Percentiles rank a stretch among this genome's conserved stretches.
Evolutionary conservation across 2,113 vertebrate species (phyloP).

Genomic region (Oncorhynchus clarkii): DNA sequence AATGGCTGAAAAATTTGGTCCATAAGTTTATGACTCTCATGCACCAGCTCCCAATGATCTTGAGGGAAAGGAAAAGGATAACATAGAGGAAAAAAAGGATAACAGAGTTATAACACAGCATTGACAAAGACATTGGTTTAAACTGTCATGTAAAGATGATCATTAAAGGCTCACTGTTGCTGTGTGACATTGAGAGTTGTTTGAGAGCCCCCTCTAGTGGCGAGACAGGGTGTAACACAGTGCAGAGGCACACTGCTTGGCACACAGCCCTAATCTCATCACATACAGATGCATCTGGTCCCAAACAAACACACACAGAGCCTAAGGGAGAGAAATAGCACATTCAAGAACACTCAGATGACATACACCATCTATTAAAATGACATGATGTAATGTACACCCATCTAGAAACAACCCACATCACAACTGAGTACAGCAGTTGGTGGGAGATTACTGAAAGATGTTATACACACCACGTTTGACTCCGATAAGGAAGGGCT

Average conservation of each 20-base stretch:
- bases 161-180: slow-evolving; percentile 45
- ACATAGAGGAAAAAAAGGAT: slow-evolving; percentile 3
- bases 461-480: slow-evolving; percentile 50
- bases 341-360: background rate
- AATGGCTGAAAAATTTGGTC: slow-evolving; percentile 75
- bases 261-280: slow-evolving; percentile 76
- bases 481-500: slow-evolving; percentile 73
- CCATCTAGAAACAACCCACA: background rate
- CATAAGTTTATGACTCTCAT: slow-evolving; percentile 72
- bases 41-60: slow-evolving; percentile 69
- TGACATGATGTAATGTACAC: background rate
- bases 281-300: slow-evolving; percentile 57
- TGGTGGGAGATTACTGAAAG: background rate
- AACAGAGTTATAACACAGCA: background rate
- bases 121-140: background rate
- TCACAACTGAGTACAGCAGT: background rate
- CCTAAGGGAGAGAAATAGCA: slow-evolving; percentile 48
- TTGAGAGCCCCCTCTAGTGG: slow-evolving; percentile 29
- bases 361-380: background rate
- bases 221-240: slow-evolving; percentile 32
- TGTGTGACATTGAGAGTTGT: slow-evolving; percentile 14
- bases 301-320: slow-evolving; percentile 73
- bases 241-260: slow-evolving; percentile 70
- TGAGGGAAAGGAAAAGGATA: slow-evolving; percentile 1
- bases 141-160: background rate